Evolutionary conservation across 2,888 invertebrate species (phyloP).

Genomic region (Buathra laborator): DNA sequence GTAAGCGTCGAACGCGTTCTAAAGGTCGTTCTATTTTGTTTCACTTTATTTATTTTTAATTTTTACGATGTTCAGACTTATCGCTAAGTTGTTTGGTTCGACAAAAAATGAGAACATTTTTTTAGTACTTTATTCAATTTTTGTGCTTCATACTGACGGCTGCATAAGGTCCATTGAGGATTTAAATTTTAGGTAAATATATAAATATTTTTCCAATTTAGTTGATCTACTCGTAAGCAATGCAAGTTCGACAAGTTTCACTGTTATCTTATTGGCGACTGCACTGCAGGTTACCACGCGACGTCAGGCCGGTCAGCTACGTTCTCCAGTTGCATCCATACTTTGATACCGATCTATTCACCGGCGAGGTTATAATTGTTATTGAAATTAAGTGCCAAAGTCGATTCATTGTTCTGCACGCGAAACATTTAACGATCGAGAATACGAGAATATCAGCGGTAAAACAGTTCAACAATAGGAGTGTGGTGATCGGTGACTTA

Average conservation of each 20-base stretch:
- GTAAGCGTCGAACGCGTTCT: not conserved
- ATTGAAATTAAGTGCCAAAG: constrained; percentile 18
- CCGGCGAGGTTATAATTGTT: constrained; percentile 43
- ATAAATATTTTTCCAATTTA: not conserved
- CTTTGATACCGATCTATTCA: constrained; percentile 48
- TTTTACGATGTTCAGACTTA: constrained; percentile 27
- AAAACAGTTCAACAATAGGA: constrained; percentile 52
- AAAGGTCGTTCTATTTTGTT: not conserved
- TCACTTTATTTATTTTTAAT: not conserved
- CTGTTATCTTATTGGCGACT: constrained; percentile 6
- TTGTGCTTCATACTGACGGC: not conserved
- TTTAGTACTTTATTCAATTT: constrained; percentile 18
- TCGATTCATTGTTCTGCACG: constrained; percentile 73
- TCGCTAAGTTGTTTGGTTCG: not conserved
- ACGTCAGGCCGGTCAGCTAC: constrained; percentile 51
- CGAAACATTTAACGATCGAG: constrained; percentile 78
- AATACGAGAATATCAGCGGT: constrained; percentile 66
- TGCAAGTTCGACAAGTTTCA: not conserved
- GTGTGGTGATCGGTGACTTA: not conserved
- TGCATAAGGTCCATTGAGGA: constrained; percentile 28
- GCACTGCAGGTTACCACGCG: constrained; percentile 36
- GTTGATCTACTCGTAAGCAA: not conserved
- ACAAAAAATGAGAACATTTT: constrained; percentile 13
- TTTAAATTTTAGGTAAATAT: constrained; percentile 41
- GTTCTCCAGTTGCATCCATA: constrained; percentile 54